These are phyloP conservation scores for Amblyraja radiata DNA, from an alignment of 2,797 vertebrate species.

Conservation along the genomic window DNA sequence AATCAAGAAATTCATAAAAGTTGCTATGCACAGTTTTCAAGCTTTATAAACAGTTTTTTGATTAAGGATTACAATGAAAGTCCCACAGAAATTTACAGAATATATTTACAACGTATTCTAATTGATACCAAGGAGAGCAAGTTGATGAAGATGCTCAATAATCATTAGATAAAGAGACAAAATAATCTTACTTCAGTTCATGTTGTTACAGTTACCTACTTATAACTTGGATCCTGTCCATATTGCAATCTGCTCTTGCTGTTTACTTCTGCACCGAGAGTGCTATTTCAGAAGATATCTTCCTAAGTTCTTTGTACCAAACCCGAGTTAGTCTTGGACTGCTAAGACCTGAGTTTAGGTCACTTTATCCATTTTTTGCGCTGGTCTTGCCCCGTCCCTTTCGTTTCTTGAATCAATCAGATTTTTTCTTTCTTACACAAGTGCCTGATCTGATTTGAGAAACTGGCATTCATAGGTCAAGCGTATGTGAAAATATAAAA, in stretches of 20 bases:
- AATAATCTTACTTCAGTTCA: not conserved
- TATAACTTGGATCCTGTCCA: not conserved
- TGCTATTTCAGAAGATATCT: not conserved
- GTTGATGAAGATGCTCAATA: not conserved
- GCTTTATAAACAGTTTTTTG: not conserved
- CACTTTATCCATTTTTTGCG: not conserved
- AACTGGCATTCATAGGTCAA: not conserved
- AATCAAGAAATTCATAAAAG: not conserved
- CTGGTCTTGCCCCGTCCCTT: not conserved
- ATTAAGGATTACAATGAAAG: not conserved
- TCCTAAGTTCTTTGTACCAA: not conserved
- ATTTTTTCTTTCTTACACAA: not conserved
- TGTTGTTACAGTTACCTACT: slow-evolving; percentile 15
- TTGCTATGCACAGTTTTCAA: not conserved
- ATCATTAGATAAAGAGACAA: not conserved
- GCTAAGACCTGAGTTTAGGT: not conserved
- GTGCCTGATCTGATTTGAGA: slow-evolving; percentile 25
- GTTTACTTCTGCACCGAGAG: not conserved
- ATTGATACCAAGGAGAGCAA: not conserved
- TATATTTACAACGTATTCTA: not conserved
- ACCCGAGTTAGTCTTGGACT: not conserved
- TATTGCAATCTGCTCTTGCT: not conserved
- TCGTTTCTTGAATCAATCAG: not conserved
- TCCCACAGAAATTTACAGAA: not conserved
- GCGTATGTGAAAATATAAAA: not conserved